phyloP scores from a whole-genome alignment of 2,888 invertebrate genomes.

The Erpobdella octoculata region DNA sequence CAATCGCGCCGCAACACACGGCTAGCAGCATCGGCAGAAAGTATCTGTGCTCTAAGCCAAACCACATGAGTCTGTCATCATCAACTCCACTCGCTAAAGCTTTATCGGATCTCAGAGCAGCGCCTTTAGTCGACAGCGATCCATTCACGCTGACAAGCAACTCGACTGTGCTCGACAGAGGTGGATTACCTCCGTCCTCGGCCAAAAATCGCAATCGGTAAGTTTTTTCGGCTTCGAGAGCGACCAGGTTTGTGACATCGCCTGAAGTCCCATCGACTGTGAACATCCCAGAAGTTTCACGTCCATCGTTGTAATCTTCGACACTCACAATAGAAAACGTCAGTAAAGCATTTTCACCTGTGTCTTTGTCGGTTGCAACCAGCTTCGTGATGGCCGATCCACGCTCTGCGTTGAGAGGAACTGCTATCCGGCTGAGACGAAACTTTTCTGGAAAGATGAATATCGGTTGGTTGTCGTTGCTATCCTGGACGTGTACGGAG shows the following conservation, averaged over 20 bases:
- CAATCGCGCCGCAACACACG: conserved; percentile 15
- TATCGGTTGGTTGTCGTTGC: conserved; percentile 6
- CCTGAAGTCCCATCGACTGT: neutral
- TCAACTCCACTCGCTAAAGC: neutral
- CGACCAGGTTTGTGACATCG: neutral
- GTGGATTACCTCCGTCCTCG: conserved; percentile 15
- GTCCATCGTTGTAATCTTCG: conserved; percentile 1
- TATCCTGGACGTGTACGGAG: neutral
- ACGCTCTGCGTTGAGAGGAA: neutral
- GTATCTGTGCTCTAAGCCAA: conserved; percentile 8
- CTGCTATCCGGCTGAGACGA: neutral
- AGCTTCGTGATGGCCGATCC: neutral
- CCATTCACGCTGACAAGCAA: conserved; percentile 12
- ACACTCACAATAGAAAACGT: neutral
- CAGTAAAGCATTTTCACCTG: neutral
- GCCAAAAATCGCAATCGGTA: conserved; percentile 9
- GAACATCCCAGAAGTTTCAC: neutral
- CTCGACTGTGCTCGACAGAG: neutral
- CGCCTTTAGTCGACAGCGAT: neutral
- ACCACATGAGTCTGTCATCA: conserved; percentile 10
- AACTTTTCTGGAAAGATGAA: conserved; percentile 1
- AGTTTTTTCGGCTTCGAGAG: neutral
- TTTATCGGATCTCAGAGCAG: neutral
- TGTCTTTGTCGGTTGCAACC: conserved; percentile 10
- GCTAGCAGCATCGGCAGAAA: conserved; percentile 1